Conservation (phyloP, 2,888 invertebrate species). For the Drosophila pegasa region DNA sequence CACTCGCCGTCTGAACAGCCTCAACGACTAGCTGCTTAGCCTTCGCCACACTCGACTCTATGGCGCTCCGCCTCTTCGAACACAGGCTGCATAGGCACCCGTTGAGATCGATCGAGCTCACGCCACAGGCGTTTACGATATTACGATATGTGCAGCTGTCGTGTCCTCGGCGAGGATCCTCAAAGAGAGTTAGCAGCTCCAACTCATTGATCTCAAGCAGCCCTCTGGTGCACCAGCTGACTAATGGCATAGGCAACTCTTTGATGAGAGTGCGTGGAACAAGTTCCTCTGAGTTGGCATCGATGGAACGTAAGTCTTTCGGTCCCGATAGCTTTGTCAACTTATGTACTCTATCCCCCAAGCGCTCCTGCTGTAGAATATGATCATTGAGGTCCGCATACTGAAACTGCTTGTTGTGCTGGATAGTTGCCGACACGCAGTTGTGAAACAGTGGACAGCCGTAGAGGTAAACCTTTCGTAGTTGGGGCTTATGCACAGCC, state of each 20-base stretch:
- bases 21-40: constrained; percentile 35
- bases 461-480: constrained; percentile 7
- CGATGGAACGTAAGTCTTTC: not conserved
- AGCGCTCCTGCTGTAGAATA: not conserved
- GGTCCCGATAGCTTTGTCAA: not conserved
- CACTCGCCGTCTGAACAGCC: constrained; percentile 13
- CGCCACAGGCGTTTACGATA: not conserved
- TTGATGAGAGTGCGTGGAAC: not conserved
- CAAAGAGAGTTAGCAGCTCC: constrained; percentile 1
- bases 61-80: not conserved
- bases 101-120: not conserved
- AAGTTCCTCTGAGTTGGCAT: not conserved
- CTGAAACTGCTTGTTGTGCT: not conserved
- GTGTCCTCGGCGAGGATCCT: not conserved
- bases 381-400: not conserved
- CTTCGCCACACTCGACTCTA: constrained; percentile 19
- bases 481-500: not conserved
- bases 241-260: not conserved
- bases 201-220: constrained; percentile 6
- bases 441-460: constrained; percentile 22
- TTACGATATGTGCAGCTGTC: not conserved
- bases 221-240: not conserved
- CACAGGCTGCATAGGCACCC: constrained; percentile 16
- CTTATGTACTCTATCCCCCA: not conserved
- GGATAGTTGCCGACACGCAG: not conserved